A percentile compares a stretch with the other conserved stretches of the same genome.
Evolutionary conservation across 2,888 invertebrate species (phyloP).

Genomic region (Polyommatus iphigenia): DNA sequence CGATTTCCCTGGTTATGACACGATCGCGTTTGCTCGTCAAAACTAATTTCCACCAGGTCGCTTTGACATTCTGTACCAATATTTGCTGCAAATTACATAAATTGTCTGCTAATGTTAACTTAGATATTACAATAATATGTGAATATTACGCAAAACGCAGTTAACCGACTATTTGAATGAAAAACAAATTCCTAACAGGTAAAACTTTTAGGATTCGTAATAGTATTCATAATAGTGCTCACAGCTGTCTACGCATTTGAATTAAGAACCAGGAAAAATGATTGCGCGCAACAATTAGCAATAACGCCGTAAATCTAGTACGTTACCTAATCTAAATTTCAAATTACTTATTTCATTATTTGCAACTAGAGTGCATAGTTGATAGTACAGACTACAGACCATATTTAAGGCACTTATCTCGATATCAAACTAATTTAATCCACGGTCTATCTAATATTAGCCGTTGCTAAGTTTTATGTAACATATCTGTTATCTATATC

Average conservation of each 20-base stretch:
- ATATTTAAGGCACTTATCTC: constrained; percentile 1
- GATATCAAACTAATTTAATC: neutral
- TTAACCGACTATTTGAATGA: neutral
- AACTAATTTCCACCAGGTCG: constrained; percentile 46
- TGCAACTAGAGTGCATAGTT: neutral
- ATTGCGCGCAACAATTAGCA: neutral
- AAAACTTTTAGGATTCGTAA: no score
- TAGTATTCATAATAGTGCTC: no score
- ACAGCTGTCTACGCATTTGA: no score
- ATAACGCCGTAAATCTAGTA: neutral
- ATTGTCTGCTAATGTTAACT: neutral
- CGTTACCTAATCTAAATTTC: neutral
- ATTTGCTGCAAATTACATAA: constrained; percentile 35
- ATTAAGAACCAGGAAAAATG: neutral
- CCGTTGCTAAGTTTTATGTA: neutral
- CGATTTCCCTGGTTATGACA: constrained; percentile 68
- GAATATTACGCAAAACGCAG: neutral
- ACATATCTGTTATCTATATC: neutral
- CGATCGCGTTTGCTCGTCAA: constrained; percentile 60
- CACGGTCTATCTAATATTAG: neutral
- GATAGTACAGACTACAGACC: neutral
- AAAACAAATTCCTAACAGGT: no score
- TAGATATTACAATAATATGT: neutral
- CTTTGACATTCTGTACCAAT: constrained; percentile 41
- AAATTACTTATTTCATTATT: neutral